phyloP scores from a whole-genome alignment of 2,888 invertebrate genomes.

The Busseola fusca region DNA sequence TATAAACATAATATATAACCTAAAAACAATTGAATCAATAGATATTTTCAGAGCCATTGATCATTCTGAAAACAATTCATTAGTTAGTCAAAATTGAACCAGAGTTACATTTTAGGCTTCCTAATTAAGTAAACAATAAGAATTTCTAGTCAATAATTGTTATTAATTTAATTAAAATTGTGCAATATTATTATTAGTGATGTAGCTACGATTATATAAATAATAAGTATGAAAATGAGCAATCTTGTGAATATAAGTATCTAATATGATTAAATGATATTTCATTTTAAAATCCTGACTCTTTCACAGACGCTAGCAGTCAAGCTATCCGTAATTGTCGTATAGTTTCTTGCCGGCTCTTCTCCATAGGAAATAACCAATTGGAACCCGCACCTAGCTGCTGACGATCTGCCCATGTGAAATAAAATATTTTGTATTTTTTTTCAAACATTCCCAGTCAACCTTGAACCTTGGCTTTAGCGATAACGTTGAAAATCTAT shows the following conservation, averaged over 20 bases:
- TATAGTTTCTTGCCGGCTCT: too few relatives aligned
- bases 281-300: conserved; percentile 15
- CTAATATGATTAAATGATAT: conserved; percentile 11
- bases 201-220: conserved; percentile 34
- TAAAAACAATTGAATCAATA: neutral
- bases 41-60: conserved; percentile 1
- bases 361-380: too few relatives aligned
- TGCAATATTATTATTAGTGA: conserved; percentile 62
- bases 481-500: too few relatives aligned
- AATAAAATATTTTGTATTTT: too few relatives aligned
- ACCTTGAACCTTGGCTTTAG: too few relatives aligned
- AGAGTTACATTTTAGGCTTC: conserved; percentile 4
- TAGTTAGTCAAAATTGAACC: conserved; percentile 31
- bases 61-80: neutral
- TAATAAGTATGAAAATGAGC: conserved; percentile 56
- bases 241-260: conserved; percentile 64
- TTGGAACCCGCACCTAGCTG: too few relatives aligned
- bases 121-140: conserved; percentile 27
- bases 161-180: conserved; percentile 42
- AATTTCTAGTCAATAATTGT: conserved; percentile 34
- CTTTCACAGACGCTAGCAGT: neutral
- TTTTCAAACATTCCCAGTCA: too few relatives aligned
- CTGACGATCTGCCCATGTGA: too few relatives aligned
- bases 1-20: neutral
- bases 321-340: too few relatives aligned